Evolutionary conservation across 2,113 vertebrate species (phyloP), one percentile per base, ranked within the genome.

Genomic region (Choloepus hoffmanni): DNA sequence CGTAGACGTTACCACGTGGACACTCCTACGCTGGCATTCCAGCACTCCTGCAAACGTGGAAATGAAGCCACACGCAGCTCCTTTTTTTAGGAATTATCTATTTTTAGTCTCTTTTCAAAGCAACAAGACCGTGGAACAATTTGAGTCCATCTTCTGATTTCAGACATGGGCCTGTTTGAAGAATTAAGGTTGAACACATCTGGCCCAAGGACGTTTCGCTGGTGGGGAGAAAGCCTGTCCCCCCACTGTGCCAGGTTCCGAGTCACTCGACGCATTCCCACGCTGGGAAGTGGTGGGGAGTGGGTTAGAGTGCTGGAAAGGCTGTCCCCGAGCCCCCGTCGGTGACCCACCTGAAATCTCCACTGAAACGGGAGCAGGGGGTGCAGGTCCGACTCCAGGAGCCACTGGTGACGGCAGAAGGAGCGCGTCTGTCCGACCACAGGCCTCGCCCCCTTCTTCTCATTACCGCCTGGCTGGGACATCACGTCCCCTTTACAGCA

Each of bases 261-360:
- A 86, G 92, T 74, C 58, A 89, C 83, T 89, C n/a, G 21, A 50
- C 93, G 28, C 23, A 33, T 48, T 79, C 92, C 65, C 65, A 33
- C 67, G 65, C 50, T 53, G 5, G 36, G 33, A 72, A 53, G 24
- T 60, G 55, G 4, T 0, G 55, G 19, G 6, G 9, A n/a, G 83
- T 30, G 43, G 43, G 4, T 50, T 23, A n/a, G 24, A 45, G 45
- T 45, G 43, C 73, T 84, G 23, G 40, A 86, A 76, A 84, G n/a
- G 67, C 36, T 82, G 50, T 58, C 67, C 13, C 70, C 14, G 12
- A 55, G 9, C 79, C 28, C 23, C 10, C 16, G 8, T 70, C 65
- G 84, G 1, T 21, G n/a, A n/a, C 68, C 53, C n/a, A 23, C 43
- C 58, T 60, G 60, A n/a, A 28, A 13, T 26, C 2, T 36, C 26